Conservation (phyloP, 2,113 vertebrate genomes). For the Phodopus roborovskii region DNA sequence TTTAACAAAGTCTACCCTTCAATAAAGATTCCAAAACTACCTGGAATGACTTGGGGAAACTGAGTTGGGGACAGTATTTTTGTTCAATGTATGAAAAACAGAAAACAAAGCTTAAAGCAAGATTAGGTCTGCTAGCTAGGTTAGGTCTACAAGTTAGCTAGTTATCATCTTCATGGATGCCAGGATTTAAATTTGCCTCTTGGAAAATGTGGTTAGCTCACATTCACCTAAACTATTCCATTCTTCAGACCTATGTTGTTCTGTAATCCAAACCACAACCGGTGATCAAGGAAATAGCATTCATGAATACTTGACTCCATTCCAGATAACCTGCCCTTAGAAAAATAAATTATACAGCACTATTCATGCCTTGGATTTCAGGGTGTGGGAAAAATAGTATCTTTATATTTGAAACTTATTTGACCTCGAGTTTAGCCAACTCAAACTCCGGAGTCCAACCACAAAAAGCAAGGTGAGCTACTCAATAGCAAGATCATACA, state of each 20-base stretch:
- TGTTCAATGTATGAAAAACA: neutral
- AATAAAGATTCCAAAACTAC: neutral
- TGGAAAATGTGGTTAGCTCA: conserved; percentile 26
- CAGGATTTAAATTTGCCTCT: neutral
- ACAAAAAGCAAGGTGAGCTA: neutral
- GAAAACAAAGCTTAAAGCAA: conserved; percentile 46
- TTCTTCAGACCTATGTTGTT: neutral
- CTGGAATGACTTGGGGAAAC: neutral
- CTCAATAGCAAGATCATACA: neutral
- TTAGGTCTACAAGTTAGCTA: neutral
- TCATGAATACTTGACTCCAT: conserved; percentile 33
- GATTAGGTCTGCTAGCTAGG: neutral
- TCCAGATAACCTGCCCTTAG: neutral
- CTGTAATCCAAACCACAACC: neutral
- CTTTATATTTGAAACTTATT: conserved; percentile 18
- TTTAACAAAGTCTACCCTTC: neutral
- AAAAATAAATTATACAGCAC: neutral
- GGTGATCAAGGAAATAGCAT: neutral
- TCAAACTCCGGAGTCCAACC: neutral
- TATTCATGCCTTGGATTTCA: neutral
- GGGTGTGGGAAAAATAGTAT: neutral
- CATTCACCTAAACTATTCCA: neutral
- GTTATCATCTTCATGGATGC: neutral
- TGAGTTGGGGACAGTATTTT: neutral
- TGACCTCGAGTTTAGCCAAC: neutral